Base-by-base conservation (phyloP, 1,140 invertebrate genomes). In the Zaprionus camerounensis region DNA sequence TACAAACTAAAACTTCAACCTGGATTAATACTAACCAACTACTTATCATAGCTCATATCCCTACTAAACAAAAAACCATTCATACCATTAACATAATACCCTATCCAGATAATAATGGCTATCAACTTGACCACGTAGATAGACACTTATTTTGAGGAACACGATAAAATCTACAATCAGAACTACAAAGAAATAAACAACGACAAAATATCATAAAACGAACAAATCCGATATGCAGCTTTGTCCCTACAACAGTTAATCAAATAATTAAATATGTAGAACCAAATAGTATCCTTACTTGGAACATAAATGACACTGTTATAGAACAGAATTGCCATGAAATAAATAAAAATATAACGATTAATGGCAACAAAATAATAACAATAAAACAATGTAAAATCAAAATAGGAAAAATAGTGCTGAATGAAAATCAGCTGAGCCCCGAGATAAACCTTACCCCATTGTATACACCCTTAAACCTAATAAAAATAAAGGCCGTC, bases 11-110 rank as follows among this genome's bases (percentile, higher is more conserved):
- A 57, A 36, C 56, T 22, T 58, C 56, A 26, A 56, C 53, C 26
- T 56, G 53, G 53, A 56, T 56, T 31, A 56, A 56, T 7, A 56
- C 53, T 1, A 56, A 56, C 5, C 24, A 56, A 56, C 13, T 31
- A n/a, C 53, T 56, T 56, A 56, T 56, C 17, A 46, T 56, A n/a
- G 13, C 55, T n/a, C 28, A 56, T 28, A 56, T 56, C n/a, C 55
- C 55, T 17, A 56, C 5, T 26, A 56, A 28, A 28, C 55, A 34
- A 56, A 31, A 31, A 56, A 34, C 55, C 28, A 34, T 56, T n/a
- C 55, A 26, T 31, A 56, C 55, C 28, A 46, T 20, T 46, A 46
- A 46, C n/a, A 46, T 46, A 22, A 22, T 22, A 22, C 22, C 22
- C 22, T 22, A 22, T 22, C 22, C 22, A 22, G 22, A 22, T 22